Evolutionary conservation across 2,113 vertebrate species (phyloP), one percentile per base, ranked within the genome.

Genomic region (Macquaria australasica): DNA sequence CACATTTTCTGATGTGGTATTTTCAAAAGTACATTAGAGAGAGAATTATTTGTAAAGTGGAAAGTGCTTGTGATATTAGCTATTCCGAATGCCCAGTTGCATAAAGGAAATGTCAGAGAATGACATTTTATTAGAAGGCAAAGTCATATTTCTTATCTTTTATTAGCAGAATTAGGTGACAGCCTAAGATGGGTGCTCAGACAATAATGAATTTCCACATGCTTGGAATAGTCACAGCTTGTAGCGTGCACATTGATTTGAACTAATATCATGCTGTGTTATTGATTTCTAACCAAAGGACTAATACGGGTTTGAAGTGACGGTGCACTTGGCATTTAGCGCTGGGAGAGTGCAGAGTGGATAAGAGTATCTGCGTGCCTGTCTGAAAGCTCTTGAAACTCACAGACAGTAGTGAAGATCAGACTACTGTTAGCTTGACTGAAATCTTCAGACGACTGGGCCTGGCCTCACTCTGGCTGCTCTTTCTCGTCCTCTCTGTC

Each of bases 251-350:
- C 89, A 92, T 91, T 90, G 87, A 93, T 92, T 94, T 88, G 81
- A 86, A 92, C 93, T 94, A 95, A 95, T 94, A 93, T 92, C 90
- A 85, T 93, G 93, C 89, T 92, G 93, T 94, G 90, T 85, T 94
- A 93, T 91, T 95, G 93, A 94, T 92, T 90, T 84, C 91, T 91
- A 94, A 94, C 93, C 87, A 91, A 92, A 92, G 88, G 84, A 94
- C 91, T 92, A 94, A 92, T 90, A 84, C 7, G 71, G 85, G 90
- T 94, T 94, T 95, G 93, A 91, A 89, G 90, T 95, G 92, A 94
- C 73, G 89, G 80, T 90, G 88, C 83, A 79, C 85, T 91, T 93
- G 92, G 90, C 93, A 92, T 94, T 93, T 92, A 34, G 87, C 67
- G 84, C 88, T 85, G 85, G 79, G 67, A 80, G 89, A 85, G 88